Base-by-base conservation (phyloP, 2,888 invertebrate species). In the Sepiola atlantica region DNA sequence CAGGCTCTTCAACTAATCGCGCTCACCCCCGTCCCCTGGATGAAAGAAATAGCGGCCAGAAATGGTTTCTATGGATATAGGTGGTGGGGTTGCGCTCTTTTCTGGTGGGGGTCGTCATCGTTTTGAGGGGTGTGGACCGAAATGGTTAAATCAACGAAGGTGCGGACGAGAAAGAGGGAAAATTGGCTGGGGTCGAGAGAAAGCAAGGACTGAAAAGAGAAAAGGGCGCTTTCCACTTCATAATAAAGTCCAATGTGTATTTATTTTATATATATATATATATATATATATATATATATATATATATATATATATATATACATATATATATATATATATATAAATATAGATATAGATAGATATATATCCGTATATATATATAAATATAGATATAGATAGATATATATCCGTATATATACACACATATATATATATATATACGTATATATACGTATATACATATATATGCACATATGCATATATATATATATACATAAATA, bases 1-100 rank as follows among this genome's bases (percentile, higher is more conserved):
- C 45, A 77, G 77, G 77, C 77, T 77, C 77, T 77, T 77, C 77
- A n/a, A 77, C n/a, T 77, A 77, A 77, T 77, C 77, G 77, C 28
- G 16, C 77, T 77, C n/a, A n/a, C 16, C 77, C 45, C 45, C 8
- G n/a, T 32, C 77, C n/a, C n/a, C 77, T n/a, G 77, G n/a, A 77
- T 77, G n/a, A 77, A 77, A 77, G 77, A n/a, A 45, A 77, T 32
- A n/a, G n/a, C n/a, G n/a, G 77, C 10, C 77, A 77, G n/a, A 77
- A 77, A 77, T 77, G 77, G n/a, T 32, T n/a, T 12, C 16, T 16
- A 16, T n/a, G 32, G 77, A 24, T 57, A 14, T 1, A n/a, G n/a
- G 32, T 2, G 77, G 28, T 28, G 61, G 28, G 28, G 61, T 24
- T 28, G 24, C 12, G 61, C 45, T 45, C 2, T 45, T 45, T 8